Evolutionary conservation across 2,888 invertebrate genomes (phyloP).

Genomic region (Apamea sordens): DNA sequence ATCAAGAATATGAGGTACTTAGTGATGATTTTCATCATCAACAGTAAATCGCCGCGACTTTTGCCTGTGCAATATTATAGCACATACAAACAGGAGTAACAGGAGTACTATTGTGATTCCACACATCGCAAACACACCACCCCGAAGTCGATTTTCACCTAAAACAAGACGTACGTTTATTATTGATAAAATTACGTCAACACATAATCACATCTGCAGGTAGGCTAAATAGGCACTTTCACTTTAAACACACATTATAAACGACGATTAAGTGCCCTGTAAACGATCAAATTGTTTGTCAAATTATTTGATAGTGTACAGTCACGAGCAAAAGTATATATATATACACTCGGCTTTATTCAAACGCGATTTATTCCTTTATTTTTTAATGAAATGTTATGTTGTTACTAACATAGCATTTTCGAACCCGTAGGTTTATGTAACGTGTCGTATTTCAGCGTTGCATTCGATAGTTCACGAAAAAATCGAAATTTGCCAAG

Average conservation of each 20-base stretch:
- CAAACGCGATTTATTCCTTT: too few relatives aligned
- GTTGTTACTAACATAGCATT: too few relatives aligned
- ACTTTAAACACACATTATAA: not conserved
- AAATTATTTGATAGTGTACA: too few relatives aligned
- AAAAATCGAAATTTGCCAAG: too few relatives aligned
- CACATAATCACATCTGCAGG: not conserved
- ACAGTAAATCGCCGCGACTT: conserved; percentile 75
- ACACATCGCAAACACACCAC: conserved; percentile 91
- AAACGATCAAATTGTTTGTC: too few relatives aligned
- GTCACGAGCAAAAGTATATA: too few relatives aligned
- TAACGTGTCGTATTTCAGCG: too few relatives aligned
- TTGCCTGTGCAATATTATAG: conserved; percentile 86
- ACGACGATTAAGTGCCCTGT: too few relatives aligned
- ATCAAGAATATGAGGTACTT: conserved; percentile 23
- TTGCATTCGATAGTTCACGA: too few relatives aligned
- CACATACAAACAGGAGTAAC: conserved; percentile 87
- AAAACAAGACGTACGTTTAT: conserved; percentile 53
- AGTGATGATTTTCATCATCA: conserved; percentile 70
- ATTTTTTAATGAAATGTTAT: too few relatives aligned
- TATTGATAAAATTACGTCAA: not conserved
- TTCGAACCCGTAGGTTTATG: too few relatives aligned
- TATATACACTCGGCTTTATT: too few relatives aligned
- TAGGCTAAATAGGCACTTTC: not conserved
- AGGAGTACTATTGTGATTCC: conserved; percentile 88
- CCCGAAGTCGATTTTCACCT: conserved; percentile 88